Conservation (phyloP, 1,140 invertebrate genomes). For the Brachionus rubens region DNA sequence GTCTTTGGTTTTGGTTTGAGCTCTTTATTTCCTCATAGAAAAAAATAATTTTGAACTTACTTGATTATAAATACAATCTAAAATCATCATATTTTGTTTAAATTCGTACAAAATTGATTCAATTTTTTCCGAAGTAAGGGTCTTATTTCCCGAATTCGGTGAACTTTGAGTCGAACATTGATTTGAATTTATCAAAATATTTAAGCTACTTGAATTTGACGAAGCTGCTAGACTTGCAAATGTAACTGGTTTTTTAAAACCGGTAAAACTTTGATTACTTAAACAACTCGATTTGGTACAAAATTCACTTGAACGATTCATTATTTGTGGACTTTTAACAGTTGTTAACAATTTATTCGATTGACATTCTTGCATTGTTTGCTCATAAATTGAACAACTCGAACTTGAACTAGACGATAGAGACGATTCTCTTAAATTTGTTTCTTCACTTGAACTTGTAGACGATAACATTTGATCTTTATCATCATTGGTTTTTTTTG, state of each 20-base stretch:
- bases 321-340: not conserved
- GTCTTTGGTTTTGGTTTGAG: too few relatives aligned
- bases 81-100: constrained; percentile 41
- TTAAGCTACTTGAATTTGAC: not conserved
- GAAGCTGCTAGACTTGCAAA: constrained; percentile 31
- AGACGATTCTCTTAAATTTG: not conserved
- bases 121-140: not conserved
- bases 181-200: not conserved
- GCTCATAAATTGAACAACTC: constrained; percentile 27
- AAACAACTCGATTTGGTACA: too few relatives aligned
- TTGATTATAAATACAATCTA: constrained; percentile 39
- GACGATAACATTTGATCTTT: not conserved
- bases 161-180: not conserved
- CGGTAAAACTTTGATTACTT: not conserved
- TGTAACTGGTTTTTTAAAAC: constrained; percentile 34
- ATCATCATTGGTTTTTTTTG: not conserved
- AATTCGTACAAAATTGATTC: constrained; percentile 43
- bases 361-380: not conserved
- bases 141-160: not conserved
- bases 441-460: not conserved
- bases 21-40: not conserved
- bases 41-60: not conserved
- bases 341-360: not conserved
- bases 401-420: constrained; percentile 17
- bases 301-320: constrained; percentile 3